Evolutionary conservation across 2,888 invertebrate genomes (phyloP).

Genomic region (Parasteatoda lunata): DNA sequence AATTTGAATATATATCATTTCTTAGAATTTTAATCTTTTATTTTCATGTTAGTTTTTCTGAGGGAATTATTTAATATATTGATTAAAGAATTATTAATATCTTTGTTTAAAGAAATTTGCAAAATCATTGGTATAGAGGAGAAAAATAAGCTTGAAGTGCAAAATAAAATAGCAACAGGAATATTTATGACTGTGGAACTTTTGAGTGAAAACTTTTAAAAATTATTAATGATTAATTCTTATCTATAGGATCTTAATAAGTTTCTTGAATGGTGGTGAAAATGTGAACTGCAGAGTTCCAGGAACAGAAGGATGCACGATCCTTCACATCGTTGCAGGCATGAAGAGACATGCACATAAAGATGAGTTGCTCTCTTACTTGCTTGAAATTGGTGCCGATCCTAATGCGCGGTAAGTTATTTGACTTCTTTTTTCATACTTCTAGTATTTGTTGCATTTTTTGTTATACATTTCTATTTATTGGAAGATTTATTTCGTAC

Average conservation of each 20-base stretch:
- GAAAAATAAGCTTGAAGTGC: too few relatives aligned
- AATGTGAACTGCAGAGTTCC: constrained; percentile 39
- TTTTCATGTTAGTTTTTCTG: too few relatives aligned
- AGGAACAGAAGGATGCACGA: constrained; percentile 60
- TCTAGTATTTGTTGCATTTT: background rate
- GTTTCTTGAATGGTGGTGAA: background rate
- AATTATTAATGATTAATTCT: background rate
- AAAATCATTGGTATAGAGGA: too few relatives aligned
- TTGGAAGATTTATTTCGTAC: background rate
- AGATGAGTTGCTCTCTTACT: constrained; percentile 34
- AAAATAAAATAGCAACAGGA: too few relatives aligned
- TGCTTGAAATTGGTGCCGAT: constrained; percentile 57
- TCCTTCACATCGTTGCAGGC: constrained; percentile 58
- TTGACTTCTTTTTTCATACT: background rate
- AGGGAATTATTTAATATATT: too few relatives aligned
- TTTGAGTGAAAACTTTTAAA: too few relatives aligned
- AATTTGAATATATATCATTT: too few relatives aligned
- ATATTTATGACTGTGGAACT: too few relatives aligned
- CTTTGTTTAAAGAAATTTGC: too few relatives aligned
- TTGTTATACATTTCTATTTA: background rate
- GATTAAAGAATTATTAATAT: too few relatives aligned
- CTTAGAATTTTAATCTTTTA: too few relatives aligned
- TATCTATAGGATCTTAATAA: constrained; percentile 34
- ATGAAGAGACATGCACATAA: constrained; percentile 24
- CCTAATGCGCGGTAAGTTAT: constrained; percentile 60